Percentiles rank a stretch among this genome's conserved stretches.
Conservation (phyloP, 2,797 vertebrate species). For the Peromyscus nudipes region DNA sequence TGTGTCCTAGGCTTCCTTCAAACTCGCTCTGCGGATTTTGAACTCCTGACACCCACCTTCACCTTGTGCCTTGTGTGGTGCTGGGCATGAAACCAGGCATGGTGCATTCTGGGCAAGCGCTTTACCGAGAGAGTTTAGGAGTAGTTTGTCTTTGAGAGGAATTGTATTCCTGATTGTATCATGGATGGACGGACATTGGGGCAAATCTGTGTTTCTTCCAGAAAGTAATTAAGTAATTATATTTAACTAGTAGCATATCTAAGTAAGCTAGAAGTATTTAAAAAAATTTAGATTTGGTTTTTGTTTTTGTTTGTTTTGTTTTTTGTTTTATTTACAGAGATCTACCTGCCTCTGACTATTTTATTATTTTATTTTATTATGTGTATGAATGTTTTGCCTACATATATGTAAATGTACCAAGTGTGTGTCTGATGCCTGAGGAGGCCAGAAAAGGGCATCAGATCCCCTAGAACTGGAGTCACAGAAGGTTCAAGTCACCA, state of each 20-base stretch:
- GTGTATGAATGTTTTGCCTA: neutral
- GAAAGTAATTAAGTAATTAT: conserved; percentile 30
- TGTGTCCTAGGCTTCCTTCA: neutral
- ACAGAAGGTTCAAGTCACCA: neutral
- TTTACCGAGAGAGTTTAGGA: neutral
- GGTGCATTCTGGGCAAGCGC: neutral
- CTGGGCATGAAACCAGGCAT: no score
- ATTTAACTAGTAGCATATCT: neutral
- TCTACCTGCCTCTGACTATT: no score
- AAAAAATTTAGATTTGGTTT: neutral
- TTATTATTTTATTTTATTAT: neutral
- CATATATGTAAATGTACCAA: neutral
- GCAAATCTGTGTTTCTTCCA: neutral
- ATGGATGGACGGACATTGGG: neutral
- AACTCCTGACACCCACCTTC: neutral
- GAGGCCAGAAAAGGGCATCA: neutral
- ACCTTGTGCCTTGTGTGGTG: neutral
- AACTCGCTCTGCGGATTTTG: neutral
- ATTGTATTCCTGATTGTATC: neutral
- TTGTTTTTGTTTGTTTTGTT: no score
- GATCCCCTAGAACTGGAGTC: neutral
- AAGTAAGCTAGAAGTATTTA: neutral
- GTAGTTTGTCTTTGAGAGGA: conserved; percentile 41
- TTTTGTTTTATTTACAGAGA: no score
- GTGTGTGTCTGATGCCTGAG: neutral